Conservation (phyloP, 2,113 vertebrate species). For the Microcebus murinus region DNA sequence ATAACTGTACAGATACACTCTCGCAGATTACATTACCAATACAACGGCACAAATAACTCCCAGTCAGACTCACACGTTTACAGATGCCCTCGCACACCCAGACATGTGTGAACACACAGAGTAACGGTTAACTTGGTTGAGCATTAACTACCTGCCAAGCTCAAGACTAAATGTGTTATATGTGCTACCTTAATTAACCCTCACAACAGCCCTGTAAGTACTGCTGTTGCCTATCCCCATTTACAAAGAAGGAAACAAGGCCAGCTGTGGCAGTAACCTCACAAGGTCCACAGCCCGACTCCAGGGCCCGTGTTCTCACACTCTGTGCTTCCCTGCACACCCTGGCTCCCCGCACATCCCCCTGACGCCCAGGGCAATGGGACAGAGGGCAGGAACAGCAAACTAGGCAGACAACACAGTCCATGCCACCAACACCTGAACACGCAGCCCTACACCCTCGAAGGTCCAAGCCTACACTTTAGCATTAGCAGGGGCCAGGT, state of each 20-base stretch:
- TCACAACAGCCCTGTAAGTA: not conserved
- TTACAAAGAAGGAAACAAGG: constrained; percentile 1
- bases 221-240: not conserved
- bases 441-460: not conserved
- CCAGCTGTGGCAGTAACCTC: not conserved
- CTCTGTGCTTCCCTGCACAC: not conserved
- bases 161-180: not conserved
- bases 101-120: not conserved
- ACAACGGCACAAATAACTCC: not conserved
- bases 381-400: not conserved
- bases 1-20: not conserved
- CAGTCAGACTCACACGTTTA: not conserved
- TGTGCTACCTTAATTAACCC: constrained; percentile 63
- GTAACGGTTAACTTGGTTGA: constrained; percentile 14
- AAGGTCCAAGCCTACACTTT: constrained; percentile 26
- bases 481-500: constrained; percentile 42
- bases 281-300: not conserved
- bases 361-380: not conserved
- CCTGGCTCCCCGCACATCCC: not conserved
- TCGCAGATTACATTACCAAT: not conserved
- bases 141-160: not conserved
- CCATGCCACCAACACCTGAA: not conserved
- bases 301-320: not conserved
- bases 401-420: not conserved
- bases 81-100: not conserved